Percentiles rank a stretch among this genome's conserved stretches.
These are phyloP conservation scores for Troglohyphantes excavatus DNA, from an alignment of 2,888 invertebrate species.

Conservation along the genomic window DNA sequence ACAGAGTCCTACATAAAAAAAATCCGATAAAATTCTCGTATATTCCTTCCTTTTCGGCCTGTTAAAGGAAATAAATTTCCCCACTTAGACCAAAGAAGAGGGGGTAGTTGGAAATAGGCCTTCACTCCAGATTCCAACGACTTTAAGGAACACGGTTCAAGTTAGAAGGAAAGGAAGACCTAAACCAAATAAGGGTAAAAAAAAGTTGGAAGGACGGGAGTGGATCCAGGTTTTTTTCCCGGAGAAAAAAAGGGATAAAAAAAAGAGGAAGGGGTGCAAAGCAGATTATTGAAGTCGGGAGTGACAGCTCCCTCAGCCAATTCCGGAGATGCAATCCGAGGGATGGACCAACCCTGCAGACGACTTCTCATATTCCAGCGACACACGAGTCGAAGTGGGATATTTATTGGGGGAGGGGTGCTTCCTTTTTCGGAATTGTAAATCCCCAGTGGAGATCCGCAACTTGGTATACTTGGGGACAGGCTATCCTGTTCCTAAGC, in stretches of 20 bases:
- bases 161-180: slow-evolving; percentile 33
- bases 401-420: slow-evolving; percentile 10
- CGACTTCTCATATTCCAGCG: slow-evolving; percentile 8
- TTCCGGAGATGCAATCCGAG: slow-evolving; percentile 61
- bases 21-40: background rate
- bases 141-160: slow-evolving; percentile 48
- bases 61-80: slow-evolving; percentile 52
- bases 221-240: slow-evolving; percentile 2
- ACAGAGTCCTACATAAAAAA: background rate
- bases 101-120: slow-evolving; percentile 66
- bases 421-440: background rate
- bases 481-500: no score
- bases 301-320: slow-evolving; percentile 75
- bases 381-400: background rate
- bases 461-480: no score
- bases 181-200: slow-evolving; percentile 44
- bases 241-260: background rate
- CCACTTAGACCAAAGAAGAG: slow-evolving; percentile 32
- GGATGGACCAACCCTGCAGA: slow-evolving; percentile 4
- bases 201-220: slow-evolving; percentile 28
- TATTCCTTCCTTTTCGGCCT: background rate
- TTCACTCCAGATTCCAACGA: slow-evolving; percentile 57
- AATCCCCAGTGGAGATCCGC: background rate
- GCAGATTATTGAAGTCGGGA: slow-evolving; percentile 75
- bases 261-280: slow-evolving; percentile 53